Conservation (phyloP, 2,113 vertebrate species). For the Chlamydotis undulata region DNA sequence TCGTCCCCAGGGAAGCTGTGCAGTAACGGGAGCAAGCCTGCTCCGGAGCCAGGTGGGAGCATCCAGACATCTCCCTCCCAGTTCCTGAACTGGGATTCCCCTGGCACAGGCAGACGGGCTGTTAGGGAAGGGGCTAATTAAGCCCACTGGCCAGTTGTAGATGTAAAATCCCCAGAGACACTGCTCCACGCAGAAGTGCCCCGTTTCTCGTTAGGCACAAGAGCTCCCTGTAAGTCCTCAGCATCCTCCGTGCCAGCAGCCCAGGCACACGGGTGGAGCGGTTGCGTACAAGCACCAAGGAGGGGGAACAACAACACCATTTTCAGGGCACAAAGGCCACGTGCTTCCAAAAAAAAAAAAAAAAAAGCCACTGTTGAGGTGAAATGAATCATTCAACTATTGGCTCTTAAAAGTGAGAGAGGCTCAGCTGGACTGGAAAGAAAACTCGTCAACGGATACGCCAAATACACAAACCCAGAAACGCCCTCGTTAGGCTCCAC, state of each 20-base stretch:
- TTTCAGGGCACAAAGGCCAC: neutral
- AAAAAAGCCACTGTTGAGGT: neutral
- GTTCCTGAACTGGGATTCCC: neutral
- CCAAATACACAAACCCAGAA: neutral
- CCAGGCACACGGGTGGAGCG: rapidly evolving
- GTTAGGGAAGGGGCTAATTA: neutral
- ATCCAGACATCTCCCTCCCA: neutral
- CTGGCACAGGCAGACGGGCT: neutral
- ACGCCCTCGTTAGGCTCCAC: neutral
- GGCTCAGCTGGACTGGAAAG: neutral
- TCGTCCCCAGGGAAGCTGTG: rapidly evolving
- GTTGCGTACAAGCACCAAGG: neutral
- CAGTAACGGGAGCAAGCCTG: neutral
- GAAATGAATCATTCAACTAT: neutral
- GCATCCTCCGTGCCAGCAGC: neutral
- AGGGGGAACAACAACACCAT: neutral
- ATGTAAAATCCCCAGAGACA: neutral
- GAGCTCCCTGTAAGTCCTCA: neutral
- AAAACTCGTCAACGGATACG: neutral
- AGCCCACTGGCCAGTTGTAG: neutral
- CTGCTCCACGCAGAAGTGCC: neutral
- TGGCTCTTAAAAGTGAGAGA: neutral
- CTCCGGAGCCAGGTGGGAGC: neutral
- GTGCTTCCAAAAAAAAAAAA: neutral
- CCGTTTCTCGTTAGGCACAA: neutral